Evolutionary conservation across 2,888 invertebrate species (phyloP).

Genomic region (Sympetrum striolatum): DNA sequence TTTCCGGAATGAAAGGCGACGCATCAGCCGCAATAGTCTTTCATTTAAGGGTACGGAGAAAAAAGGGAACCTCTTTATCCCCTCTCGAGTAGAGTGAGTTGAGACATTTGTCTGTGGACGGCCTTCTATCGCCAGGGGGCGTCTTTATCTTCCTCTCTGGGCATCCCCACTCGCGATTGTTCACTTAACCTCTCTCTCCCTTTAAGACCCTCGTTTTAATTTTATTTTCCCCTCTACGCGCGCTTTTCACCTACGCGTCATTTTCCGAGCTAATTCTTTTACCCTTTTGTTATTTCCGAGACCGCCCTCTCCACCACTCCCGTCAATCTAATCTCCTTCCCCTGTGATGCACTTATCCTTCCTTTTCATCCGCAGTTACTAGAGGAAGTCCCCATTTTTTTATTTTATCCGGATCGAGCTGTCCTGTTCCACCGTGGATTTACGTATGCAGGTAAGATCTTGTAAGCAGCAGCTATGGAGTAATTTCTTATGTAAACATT

Average conservation of each 20-base stretch:
- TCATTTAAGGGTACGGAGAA: neutral
- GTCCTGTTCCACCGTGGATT: neutral
- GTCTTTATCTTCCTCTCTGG: neutral
- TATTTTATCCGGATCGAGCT: neutral
- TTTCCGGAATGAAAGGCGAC: neutral
- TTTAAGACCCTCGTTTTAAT: neutral
- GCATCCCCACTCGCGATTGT: neutral
- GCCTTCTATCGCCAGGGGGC: neutral
- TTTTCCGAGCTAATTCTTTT: neutral
- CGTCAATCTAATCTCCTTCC: neutral
- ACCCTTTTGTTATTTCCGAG: neutral
- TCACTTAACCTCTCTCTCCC: neutral
- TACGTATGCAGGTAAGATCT: neutral
- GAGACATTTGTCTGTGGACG: neutral
- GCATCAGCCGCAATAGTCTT: slow-evolving; percentile 17
- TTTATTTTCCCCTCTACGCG: neutral
- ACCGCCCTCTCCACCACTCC: neutral
- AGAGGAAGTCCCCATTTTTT: neutral
- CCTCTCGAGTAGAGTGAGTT: neutral
- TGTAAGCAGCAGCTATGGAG: neutral
- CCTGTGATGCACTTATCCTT: neutral
- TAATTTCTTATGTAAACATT: neutral
- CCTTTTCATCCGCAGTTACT: neutral
- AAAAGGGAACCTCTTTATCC: neutral
- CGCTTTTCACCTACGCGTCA: neutral